Base-by-base conservation (phyloP, 2,888 invertebrate species). In the Tetragonula carbonaria region DNA sequence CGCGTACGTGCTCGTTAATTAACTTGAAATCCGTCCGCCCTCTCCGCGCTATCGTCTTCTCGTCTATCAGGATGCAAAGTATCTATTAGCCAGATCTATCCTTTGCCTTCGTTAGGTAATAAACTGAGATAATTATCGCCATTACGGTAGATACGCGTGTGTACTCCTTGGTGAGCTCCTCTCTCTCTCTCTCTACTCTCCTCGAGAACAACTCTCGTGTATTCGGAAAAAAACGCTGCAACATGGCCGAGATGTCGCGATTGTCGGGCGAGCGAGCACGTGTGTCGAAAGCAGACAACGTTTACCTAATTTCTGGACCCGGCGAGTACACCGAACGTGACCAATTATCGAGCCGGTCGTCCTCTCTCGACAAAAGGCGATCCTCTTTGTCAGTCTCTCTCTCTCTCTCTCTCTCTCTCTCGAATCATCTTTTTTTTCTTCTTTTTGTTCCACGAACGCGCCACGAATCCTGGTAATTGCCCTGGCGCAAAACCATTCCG, bases 71-170 rank as follows among this genome's bases (percentile, higher is more conserved):
- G 89, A 89, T 86, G 89, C 88, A 89, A 88, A 89, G 87, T 86
- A 89, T 86, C 89, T 86, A 87, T 88, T 88, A 88, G 80, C 80
- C 78, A 63, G 78, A 74, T 72, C 82, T 86, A 89, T 88, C 82
- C 84, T 80, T 75, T 77, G 82, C 78, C 82, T 87, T 87, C 89
- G 86, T 84, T 87, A 84, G 86, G 78, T 84, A 89, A 88, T 87
- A 88, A 88, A 88, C 82, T 86, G 75, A 80, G 82, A 87, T 89
- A 88, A 88, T 89, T 88, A 89, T 89, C 89, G 79, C 68, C 68
- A 73, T 80, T 86, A 87, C 78, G 67, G 73, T 59, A 38, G 6
- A 75, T 70, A 77, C 76, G 78, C 67, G 81, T 45, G 57, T 33
- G 28, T 28, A 28, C 68, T 66, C 66, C 63, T 70, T 38, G 38